Evolutionary conservation across 1,140 invertebrate species (phyloP), one percentile per base, ranked within the genome.

Genomic region (Tenebrio molitor): DNA sequence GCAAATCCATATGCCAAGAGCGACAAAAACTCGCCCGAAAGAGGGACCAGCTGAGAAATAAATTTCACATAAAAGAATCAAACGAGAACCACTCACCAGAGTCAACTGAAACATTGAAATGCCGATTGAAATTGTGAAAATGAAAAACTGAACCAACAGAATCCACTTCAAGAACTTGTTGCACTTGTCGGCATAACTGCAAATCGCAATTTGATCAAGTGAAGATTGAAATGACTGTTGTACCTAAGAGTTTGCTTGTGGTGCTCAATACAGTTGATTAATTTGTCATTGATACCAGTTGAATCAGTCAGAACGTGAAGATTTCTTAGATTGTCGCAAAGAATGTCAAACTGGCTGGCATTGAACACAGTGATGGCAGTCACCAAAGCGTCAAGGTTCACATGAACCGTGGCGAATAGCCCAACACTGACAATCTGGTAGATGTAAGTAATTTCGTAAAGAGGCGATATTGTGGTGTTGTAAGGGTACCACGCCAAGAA

Each of bases 101-200:
- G 62, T 65, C 19, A 65, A 8, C 21, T 65, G 29, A 34, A 65
- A 21, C 62, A 65, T 65, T 36, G 33, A 39, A 21, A 65, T 36
- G 0, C 33, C 62, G 7, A 65, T 50, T 0, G 44, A 19, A 50
- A 50, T 21, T 2, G 16, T 21, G 19, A 16, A 21, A 8, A 50
- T 10, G 23, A 50, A 19, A 17, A 50, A 50, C n/a, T 50, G 44
- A 16, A 17, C 12, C 19, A 50, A 50, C 19, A 50, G 3, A 10
- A 50, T 50, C 44, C 44, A 50, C 10, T 50, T 50, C 5, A 50
- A 50, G 8, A 17, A 50, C 19, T 50, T 50, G 17, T 50, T 50
- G 10, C 17, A 50, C n/a, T 50, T 50, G 19, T 50, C 23, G 0
- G 19, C 44, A 19, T 17, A 50, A 50, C 44, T 50, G 23, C 0